Percentiles rank a stretch among this genome's conserved stretches.
Conservation (phyloP, 2,113 vertebrate species). For the Orcinus orca region DNA sequence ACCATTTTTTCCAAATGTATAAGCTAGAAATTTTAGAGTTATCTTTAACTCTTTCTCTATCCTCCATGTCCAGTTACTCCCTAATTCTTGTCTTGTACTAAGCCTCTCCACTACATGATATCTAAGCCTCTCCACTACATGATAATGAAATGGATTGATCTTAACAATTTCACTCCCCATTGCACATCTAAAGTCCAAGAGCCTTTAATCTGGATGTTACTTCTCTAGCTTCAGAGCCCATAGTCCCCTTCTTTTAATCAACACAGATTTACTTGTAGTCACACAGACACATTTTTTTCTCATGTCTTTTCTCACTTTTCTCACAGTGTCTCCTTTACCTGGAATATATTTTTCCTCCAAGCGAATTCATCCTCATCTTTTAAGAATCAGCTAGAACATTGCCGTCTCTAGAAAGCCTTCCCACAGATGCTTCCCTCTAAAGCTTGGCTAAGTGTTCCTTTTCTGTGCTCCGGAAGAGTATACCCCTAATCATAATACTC, state of each 20-base stretch:
- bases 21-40: background rate
- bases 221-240: background rate
- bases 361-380: background rate
- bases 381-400: background rate
- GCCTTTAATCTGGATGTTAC: background rate
- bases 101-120: background rate
- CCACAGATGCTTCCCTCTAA: background rate
- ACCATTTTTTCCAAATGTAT: slow-evolving; percentile 1
- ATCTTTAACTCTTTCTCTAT: background rate
- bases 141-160: background rate
- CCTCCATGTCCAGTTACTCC: background rate
- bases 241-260: background rate
- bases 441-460: background rate
- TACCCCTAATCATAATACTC: background rate
- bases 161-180: background rate
- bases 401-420: background rate
- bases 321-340: background rate
- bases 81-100: background rate
- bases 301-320: background rate
- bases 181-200: background rate
- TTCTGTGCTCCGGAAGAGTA: background rate
- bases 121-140: background rate
- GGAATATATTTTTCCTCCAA: background rate
- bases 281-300: background rate
- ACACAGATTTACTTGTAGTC: background rate